These are phyloP conservation scores for Drosophila baimaii DNA, from an alignment of 1,140 invertebrate genomes.

Conservation along the genomic window DNA sequence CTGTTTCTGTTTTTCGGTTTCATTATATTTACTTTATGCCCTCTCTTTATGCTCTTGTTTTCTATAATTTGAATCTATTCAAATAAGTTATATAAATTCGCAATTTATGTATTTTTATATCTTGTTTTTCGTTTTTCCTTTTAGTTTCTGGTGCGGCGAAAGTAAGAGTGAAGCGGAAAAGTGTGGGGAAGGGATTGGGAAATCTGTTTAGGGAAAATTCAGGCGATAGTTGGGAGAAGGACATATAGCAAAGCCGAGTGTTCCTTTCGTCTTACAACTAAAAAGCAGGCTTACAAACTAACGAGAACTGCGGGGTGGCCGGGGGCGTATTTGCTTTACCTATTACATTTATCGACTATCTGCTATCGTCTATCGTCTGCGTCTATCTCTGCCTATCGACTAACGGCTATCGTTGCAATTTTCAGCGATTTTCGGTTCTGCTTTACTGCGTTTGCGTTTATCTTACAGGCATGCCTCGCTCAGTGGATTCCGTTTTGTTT, in stretches of 20 bases:
- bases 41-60: conserved; percentile 39
- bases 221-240: conserved; percentile 45
- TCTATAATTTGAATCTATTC: conserved; percentile 73
- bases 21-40: conserved; percentile 21
- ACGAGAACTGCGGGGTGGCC: conserved; percentile 36
- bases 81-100: conserved; percentile 78
- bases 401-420: conserved; percentile 48
- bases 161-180: conserved; percentile 44
- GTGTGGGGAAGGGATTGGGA: conserved; percentile 15
- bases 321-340: conserved; percentile 33
- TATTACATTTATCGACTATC: conserved; percentile 46
- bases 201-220: conserved; percentile 26
- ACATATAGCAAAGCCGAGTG: conserved; percentile 28
- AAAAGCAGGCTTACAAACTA: conserved; percentile 64
- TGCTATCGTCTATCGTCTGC: conserved; percentile 26
- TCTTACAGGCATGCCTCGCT: conserved; percentile 72
- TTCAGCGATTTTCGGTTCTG: conserved; percentile 54
- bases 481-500: conserved; percentile 25
- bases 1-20: conserved; percentile 57
- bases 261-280: conserved; percentile 55
- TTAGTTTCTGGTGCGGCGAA: conserved; percentile 46
- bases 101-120: conserved; percentile 63
- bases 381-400: conserved; percentile 18
- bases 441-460: conserved; percentile 36
- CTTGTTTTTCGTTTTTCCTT: conserved; percentile 28